Percentiles rank a stretch among this genome's conserved stretches.
phyloP scores from a whole-genome alignment of 2,113 vertebrate genomes.

The Pterocles burchelli region DNA sequence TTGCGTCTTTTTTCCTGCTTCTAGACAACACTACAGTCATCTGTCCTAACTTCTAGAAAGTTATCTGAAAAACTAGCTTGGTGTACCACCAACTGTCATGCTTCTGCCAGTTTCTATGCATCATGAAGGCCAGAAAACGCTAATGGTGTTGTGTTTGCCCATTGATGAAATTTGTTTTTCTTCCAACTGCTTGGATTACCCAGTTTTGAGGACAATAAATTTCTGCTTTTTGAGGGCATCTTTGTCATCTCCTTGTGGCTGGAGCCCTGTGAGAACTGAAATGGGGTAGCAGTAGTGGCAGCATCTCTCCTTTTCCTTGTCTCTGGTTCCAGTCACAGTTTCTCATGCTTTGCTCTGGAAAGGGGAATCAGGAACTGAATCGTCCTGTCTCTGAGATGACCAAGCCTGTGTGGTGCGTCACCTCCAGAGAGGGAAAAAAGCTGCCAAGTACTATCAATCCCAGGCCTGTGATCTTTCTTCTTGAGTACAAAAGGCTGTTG shows the following conservation, averaged over 20 bases:
- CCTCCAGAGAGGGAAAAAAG: not conserved
- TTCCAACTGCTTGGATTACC: not conserved
- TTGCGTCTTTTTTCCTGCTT: not conserved
- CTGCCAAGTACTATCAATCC: not conserved
- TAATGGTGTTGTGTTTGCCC: not conserved
- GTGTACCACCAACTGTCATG: not conserved
- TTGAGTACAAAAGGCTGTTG: not conserved
- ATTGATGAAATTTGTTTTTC: not conserved
- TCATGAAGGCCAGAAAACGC: not conserved
- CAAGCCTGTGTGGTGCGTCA: not conserved
- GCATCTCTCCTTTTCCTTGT: not conserved
- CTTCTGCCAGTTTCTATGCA: not conserved
- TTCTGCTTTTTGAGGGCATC: not conserved
- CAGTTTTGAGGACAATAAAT: not conserved
- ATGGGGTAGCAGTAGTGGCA: not conserved
- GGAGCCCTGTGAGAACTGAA: not conserved
- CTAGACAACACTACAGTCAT: not conserved
- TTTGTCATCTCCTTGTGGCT: not conserved
- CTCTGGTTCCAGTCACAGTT: not conserved
- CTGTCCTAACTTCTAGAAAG: not conserved
- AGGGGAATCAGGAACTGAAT: not conserved
- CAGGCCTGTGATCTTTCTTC: not conserved
- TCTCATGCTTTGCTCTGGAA: not conserved
- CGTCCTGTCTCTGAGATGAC: not conserved
- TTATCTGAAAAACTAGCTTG: not conserved